These are phyloP conservation scores for Trogon melanurus DNA, from an alignment of 2,113 vertebrate genomes.

Conservation along the genomic window DNA sequence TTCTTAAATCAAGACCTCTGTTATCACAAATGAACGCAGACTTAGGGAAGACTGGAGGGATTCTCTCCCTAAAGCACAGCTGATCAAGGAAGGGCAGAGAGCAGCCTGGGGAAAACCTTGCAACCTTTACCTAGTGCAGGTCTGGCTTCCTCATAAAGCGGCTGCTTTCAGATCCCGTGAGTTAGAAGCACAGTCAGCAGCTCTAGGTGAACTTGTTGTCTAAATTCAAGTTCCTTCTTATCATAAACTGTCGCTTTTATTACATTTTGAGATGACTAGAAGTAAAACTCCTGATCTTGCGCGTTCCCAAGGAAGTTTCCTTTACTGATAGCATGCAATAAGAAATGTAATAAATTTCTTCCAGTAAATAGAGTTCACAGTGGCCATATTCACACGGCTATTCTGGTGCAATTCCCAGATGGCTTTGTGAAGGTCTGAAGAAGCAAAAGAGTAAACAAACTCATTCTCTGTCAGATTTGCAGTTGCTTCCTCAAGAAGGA, in stretches of 20 bases:
- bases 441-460: conserved; percentile 26
- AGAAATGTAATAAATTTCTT: background rate
- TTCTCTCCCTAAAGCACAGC: background rate
- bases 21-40: background rate
- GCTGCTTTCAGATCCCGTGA: background rate
- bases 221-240: background rate
- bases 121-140: background rate
- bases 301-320: background rate
- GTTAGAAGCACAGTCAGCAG: background rate
- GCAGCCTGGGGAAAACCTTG: background rate
- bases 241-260: background rate
- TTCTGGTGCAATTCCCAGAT: background rate
- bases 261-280: background rate
- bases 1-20: background rate
- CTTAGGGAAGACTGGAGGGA: background rate
- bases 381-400: background rate
- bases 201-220: background rate
- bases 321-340: background rate
- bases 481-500: background rate
- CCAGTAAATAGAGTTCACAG: background rate
- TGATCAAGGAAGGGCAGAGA: background rate
- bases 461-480: conserved; percentile 17
- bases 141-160: background rate
- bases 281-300: background rate
- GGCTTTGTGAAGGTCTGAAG: background rate